phyloP scores from a whole-genome alignment of 2,888 invertebrate species.

The Trilocha varians region DNA sequence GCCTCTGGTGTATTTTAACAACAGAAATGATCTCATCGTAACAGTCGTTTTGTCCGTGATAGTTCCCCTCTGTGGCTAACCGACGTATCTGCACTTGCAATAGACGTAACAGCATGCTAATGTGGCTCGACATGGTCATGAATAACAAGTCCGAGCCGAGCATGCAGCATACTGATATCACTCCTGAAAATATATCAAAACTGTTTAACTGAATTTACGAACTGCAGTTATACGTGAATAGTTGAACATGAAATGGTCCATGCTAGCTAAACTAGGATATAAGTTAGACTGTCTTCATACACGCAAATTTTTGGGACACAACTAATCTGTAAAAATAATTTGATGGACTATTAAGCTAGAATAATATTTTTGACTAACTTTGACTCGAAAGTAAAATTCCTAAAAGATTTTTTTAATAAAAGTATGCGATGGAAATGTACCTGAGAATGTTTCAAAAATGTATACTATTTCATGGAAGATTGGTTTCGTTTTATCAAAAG shows the following conservation, averaged over 20 bases:
- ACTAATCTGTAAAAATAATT: no score
- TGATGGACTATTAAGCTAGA: no score
- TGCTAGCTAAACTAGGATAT: no score
- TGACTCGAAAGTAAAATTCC: neutral
- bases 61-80: constrained; percentile 15
- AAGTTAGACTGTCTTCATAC: no score
- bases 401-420: neutral
- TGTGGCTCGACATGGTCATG: constrained; percentile 54
- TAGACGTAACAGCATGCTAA: constrained; percentile 46
- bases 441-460: constrained; percentile 41
- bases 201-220: neutral
- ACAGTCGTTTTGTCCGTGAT: constrained; percentile 17
- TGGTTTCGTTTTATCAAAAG: constrained; percentile 52
- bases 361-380: no score
- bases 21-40: constrained; percentile 37
- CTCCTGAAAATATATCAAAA: constrained; percentile 21
- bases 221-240: constrained; percentile 3
- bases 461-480: constrained; percentile 38
- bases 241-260: constrained; percentile 1
- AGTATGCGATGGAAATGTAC: constrained; percentile 20
- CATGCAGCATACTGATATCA: constrained; percentile 46
- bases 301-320: no score
- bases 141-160: constrained; percentile 49
- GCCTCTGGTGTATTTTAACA: constrained; percentile 45
- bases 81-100: constrained; percentile 43